Evolutionary conservation across 23 tunicate genomes (phyloP).

Genomic region (Diplosoma virens): DNA sequence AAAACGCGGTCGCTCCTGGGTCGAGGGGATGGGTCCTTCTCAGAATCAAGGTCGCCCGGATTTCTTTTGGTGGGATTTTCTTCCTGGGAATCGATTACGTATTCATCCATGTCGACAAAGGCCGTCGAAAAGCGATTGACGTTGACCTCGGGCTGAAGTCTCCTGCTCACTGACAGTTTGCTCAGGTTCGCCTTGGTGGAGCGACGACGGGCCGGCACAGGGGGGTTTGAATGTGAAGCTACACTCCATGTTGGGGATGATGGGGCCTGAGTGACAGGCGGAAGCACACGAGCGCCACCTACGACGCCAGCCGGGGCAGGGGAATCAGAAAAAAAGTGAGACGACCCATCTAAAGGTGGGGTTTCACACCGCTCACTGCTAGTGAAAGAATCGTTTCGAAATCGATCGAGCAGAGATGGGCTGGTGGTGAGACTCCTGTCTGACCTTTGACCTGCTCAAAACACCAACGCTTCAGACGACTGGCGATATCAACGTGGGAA

Average conservation of each 20-base stretch:
- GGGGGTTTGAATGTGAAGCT: background rate
- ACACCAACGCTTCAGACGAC: background rate
- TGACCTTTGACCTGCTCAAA: constrained; percentile 27
- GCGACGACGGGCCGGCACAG: constrained; percentile 27
- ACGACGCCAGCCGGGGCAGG: constrained; percentile 4
- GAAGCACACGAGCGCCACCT: constrained; percentile 36
- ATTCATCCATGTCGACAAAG: constrained; percentile 10
- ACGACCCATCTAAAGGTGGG: no score
- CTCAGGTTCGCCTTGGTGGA: background rate
- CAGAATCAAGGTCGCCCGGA: no score
- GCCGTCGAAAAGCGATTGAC: constrained; percentile 35
- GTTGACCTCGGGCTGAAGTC: background rate
- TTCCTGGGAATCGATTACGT: background rate
- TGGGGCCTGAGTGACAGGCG: background rate
- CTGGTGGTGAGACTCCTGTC: background rate
- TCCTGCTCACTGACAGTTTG: background rate
- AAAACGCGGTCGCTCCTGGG: no score
- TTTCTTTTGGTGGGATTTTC: no score
- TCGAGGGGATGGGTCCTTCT: no score
- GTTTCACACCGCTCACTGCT: background rate
- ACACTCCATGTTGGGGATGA: background rate
- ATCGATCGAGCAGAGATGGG: no score
- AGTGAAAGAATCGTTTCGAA: background rate
- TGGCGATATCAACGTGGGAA: no score
- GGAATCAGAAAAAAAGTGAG: background rate